Conservation (phyloP, 37 sponge, comb jelly and placozoan species). For the Tethya wilhelma region DNA sequence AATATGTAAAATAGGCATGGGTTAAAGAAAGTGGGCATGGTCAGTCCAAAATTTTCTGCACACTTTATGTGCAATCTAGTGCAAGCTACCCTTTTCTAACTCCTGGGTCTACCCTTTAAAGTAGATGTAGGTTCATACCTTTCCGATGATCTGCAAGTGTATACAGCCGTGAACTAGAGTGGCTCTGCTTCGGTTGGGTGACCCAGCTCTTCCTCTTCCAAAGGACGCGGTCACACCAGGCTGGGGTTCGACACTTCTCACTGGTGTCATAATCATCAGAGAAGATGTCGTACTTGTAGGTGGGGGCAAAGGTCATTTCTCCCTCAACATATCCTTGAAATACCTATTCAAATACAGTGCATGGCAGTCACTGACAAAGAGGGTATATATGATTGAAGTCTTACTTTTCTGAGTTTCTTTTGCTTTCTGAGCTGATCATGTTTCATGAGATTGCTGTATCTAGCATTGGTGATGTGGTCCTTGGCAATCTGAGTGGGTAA, state of each 20-base stretch:
- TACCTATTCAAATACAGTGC: slow-evolving; percentile 45
- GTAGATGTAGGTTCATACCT: too few species aligned
- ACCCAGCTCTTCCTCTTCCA: slow-evolving; percentile 79
- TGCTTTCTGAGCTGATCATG: slow-evolving; percentile 87
- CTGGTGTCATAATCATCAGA: slow-evolving; percentile 99
- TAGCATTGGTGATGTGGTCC: slow-evolving; percentile 58
- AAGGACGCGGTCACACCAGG: slow-evolving; percentile 97
- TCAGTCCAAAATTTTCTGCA: too few species aligned
- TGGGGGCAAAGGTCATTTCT: slow-evolving; percentile 89
- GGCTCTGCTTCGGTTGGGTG: not conserved
- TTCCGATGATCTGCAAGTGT: not conserved
- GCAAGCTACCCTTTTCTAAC: too few species aligned
- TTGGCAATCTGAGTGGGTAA: slow-evolving; percentile 77
- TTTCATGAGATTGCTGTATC: slow-evolving; percentile 69
- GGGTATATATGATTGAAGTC: not conserved
- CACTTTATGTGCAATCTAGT: too few species aligned
- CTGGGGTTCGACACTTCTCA: slow-evolving; percentile 96
- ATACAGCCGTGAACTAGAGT: not conserved
- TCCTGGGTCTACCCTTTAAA: too few species aligned
- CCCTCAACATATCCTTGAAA: slow-evolving; percentile 95
- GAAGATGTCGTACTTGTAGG: slow-evolving; percentile 98
- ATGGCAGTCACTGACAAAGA: not conserved
- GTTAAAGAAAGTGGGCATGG: too few species aligned
- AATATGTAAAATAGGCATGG: too few species aligned
- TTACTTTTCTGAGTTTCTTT: slow-evolving; percentile 74